Base-by-base conservation (phyloP, 2,888 invertebrate genomes). In the Metopia argyrocephala region DNA sequence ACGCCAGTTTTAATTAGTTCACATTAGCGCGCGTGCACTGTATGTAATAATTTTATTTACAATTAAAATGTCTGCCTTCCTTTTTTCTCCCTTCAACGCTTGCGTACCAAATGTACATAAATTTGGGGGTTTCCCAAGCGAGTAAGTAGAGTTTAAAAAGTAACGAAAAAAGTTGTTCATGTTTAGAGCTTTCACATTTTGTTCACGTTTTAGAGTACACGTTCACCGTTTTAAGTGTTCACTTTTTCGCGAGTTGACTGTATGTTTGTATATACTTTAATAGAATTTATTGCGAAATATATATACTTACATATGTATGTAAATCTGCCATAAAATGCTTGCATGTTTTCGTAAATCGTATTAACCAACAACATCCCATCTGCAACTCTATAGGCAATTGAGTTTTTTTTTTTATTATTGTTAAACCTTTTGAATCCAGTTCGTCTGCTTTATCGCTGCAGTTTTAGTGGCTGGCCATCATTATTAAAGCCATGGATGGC, bases 331-430 rank as follows among this genome's bases (percentile, higher is more conserved):
- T 62, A 70, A 56, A 75, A 50, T 48, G 46, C 48, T 79, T 75
- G 79, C 75, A 75, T 70, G 79, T 66, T 65, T 70, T 65, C n/a
- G n/a, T 38, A 56, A 62, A 79, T 54, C 70, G 50, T 59, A 65
- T 66, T 28, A 69, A 54, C n/a, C n/a, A n/a, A 38, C 65, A 57
- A 70, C 70, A 65, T 57, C 45, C 28, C 46, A 54, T 56, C 56
- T n/a, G 46, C 57, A 73, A 73, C 45, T 62, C 6, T 46, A n/a
- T 50, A 31, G 25, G 56, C 28, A 27, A 18, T 15, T 25, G 15
- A 56, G 38, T 38, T 57, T 65, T 38, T 62, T 45, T 28, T 54
- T 57, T 52, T 70, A 59, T 28, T 54, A 21, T 27, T 45, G 54
- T 54, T n/a, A n/a, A n/a, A n/a, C 65, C 54, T 52, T 27, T 38